These are phyloP conservation scores for Fragum whitleyi DNA, from an alignment of 2,888 invertebrate genomes.

Conservation along the genomic window DNA sequence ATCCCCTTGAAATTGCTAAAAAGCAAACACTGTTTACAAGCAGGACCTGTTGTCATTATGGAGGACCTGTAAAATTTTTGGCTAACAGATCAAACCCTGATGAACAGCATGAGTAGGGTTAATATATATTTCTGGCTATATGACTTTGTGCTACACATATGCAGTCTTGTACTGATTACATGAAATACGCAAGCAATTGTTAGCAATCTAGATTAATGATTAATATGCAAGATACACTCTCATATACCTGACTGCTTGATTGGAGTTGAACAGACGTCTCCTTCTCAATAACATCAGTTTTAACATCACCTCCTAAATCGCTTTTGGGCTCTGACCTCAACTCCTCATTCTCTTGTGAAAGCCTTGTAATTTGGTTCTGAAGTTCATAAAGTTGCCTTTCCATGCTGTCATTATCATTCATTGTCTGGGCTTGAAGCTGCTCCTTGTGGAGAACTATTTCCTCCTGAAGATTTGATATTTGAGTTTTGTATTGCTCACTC, in stretches of 20 bases:
- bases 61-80: too few species aligned
- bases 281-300: background rate
- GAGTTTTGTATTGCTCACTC: conserved; percentile 23
- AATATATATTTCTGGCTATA: too few species aligned
- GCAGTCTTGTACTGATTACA: too few species aligned
- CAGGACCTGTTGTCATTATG: too few species aligned
- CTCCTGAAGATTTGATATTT: conserved; percentile 38
- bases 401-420: conserved; percentile 10
- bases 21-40: too few species aligned
- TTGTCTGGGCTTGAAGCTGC: conserved; percentile 27
- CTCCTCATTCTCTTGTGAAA: background rate
- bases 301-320: background rate
- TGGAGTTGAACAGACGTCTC: background rate
- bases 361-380: background rate
- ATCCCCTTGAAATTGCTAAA: too few species aligned
- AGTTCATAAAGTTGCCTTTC: background rate
- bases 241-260: background rate
- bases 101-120: too few species aligned
- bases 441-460: conserved; percentile 48
- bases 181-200: too few species aligned
- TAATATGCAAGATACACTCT: background rate
- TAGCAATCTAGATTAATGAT: background rate
- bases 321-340: background rate
- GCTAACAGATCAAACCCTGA: too few species aligned
- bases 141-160: too few species aligned